Evolutionary conservation across 2,888 invertebrate genomes (phyloP).

Genomic region (Chymomyza caudatula): DNA sequence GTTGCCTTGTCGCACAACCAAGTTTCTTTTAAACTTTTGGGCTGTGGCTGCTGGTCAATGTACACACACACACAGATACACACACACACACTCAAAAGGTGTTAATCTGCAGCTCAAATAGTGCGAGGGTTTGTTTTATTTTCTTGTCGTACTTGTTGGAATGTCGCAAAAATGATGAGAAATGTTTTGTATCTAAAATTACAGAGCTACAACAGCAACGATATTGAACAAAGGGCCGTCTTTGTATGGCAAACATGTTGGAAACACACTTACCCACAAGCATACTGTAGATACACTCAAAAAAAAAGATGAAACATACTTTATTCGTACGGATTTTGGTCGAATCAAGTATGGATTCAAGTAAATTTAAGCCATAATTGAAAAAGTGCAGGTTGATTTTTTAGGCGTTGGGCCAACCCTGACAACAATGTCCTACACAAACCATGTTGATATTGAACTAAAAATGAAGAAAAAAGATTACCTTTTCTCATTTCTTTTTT

Average conservation of each 20-base stretch:
- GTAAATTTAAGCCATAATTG: too few relatives aligned
- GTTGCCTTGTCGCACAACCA: slow-evolving; percentile 7
- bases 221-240: slow-evolving; percentile 34
- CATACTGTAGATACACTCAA: too few relatives aligned
- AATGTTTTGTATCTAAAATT: slow-evolving; percentile 12
- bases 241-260: slow-evolving; percentile 8
- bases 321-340: too few relatives aligned
- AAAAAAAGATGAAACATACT: too few relatives aligned
- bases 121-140: neutral
- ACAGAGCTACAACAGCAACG: neutral
- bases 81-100: slow-evolving; percentile 33
- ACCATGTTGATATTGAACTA: too few relatives aligned
- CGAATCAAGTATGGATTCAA: too few relatives aligned
- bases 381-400: too few relatives aligned
- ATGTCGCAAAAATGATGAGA: slow-evolving; percentile 24
- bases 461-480: too few relatives aligned
- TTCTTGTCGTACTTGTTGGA: neutral
- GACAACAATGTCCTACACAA: too few relatives aligned
- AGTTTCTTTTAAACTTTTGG: neutral
- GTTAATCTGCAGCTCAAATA: slow-evolving; percentile 62
- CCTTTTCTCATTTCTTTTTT: too few relatives aligned
- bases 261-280: neutral
- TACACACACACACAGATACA: too few relatives aligned
- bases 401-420: too few relatives aligned
- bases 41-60: neutral